Evolutionary conservation across 2,113 vertebrate species (phyloP).

Genomic region (Peromyscus maniculatus): DNA sequence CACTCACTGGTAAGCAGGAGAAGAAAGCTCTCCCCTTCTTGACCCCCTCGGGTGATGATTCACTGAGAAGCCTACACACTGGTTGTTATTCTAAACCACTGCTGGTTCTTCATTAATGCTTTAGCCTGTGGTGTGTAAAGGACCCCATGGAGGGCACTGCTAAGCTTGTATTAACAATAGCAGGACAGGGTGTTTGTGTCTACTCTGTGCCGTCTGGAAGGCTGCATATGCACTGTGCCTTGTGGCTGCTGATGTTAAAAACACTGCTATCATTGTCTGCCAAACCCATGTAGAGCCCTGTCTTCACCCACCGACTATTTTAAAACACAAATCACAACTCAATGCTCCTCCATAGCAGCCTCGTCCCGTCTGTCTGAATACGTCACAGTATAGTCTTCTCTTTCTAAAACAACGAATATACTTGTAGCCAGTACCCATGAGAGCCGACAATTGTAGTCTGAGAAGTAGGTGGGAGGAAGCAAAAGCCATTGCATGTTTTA

Average conservation of each 20-base stretch:
- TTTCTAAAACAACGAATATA: background rate
- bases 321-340: background rate
- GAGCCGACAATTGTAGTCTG: background rate
- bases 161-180: background rate
- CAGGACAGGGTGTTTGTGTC: background rate
- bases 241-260: background rate
- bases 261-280: background rate
- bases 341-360: background rate
- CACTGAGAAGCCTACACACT: background rate
- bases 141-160: background rate
- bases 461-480: background rate
- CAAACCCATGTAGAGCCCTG: background rate
- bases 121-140: background rate
- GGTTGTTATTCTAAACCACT: background rate
- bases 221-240: rapidly evolving
- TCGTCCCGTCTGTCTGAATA: background rate
- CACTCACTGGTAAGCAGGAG: background rate
- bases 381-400: background rate
- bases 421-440: background rate
- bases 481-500: background rate
- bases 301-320: background rate
- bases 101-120: background rate
- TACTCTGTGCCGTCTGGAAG: background rate
- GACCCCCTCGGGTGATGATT: background rate
- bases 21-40: background rate